These are phyloP conservation scores for Drymonia ruficornis DNA, from an alignment of 2,888 invertebrate species.

Conservation along the genomic window DNA sequence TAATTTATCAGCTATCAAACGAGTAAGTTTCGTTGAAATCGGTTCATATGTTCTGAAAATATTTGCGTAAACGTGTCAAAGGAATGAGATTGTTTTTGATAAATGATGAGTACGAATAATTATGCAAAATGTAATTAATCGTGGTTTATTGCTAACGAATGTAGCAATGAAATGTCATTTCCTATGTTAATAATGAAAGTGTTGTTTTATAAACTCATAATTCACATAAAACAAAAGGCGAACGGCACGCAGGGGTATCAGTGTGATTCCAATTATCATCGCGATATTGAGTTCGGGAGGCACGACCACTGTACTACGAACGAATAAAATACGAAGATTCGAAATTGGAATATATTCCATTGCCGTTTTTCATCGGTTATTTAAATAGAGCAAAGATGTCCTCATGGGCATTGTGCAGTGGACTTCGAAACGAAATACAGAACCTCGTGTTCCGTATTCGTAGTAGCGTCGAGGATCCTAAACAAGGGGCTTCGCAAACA, in stretches of 20 bases:
- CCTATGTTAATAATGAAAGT: constrained; percentile 45
- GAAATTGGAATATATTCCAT: constrained; percentile 28
- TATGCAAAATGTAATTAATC: too few species aligned
- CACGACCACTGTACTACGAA: constrained; percentile 21
- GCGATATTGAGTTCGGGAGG: constrained; percentile 62
- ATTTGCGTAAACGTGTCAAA: too few species aligned
- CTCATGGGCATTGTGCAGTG: constrained; percentile 28
- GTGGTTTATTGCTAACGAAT: too few species aligned
- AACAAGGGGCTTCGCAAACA: constrained; percentile 60
- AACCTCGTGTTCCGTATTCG: constrained; percentile 34
- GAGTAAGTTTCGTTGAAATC: too few species aligned
- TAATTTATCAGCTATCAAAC: too few species aligned
- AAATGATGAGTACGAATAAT: too few species aligned
- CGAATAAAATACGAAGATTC: constrained; percentile 24
- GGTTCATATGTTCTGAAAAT: too few species aligned
- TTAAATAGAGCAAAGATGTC: constrained; percentile 8
- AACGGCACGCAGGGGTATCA: constrained; percentile 59
- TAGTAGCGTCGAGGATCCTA: constrained; percentile 38
- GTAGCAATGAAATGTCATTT: constrained; percentile 33
- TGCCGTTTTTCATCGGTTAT: constrained; percentile 24
- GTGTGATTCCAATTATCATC: constrained; percentile 74
- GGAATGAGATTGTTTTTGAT: too few species aligned
- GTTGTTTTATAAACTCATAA: constrained; percentile 63
- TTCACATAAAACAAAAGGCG: constrained; percentile 70
- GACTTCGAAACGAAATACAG: constrained; percentile 28